phyloP scores from a whole-genome alignment of 2,797 vertebrate species.

The Neopelma chrysocephalum region DNA sequence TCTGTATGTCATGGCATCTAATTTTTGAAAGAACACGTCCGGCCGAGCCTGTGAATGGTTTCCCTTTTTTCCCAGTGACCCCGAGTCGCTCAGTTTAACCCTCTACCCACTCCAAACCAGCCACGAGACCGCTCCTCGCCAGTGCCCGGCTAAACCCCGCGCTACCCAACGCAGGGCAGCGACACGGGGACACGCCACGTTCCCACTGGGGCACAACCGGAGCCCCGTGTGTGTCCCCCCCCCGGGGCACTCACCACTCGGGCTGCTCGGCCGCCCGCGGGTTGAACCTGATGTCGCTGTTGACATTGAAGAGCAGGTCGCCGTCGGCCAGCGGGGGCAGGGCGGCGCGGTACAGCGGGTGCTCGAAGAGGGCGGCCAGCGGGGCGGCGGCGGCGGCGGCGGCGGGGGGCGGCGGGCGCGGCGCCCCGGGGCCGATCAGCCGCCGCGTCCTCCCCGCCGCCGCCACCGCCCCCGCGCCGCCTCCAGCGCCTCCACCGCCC shows the following conservation, averaged over 20 bases:
- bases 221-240: not conserved
- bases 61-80: not conserved
- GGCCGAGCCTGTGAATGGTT: rapidly evolving
- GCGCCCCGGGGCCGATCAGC: constrained; percentile 57
- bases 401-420: not conserved
- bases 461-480: constrained; percentile 21
- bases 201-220: not conserved
- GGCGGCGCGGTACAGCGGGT: constrained; percentile 84
- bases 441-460: constrained; percentile 60
- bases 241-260: constrained; percentile 83
- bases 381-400: constrained; percentile 64
- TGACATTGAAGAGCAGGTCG: constrained; percentile 93
- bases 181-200: not conserved
- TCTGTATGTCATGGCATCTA: not conserved
- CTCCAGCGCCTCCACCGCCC: not conserved
- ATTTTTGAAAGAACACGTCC: not conserved
- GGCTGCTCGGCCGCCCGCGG: constrained; percentile 87
- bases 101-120: not conserved
- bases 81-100: not conserved
- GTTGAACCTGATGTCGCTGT: constrained; percentile 93
- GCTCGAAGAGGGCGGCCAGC: constrained; percentile 86
- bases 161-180: not conserved
- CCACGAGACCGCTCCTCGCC: not conserved
- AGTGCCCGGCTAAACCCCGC: not conserved
- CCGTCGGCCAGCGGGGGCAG: constrained; percentile 83